These are phyloP conservation scores for Drosophila setosimentum DNA, from an alignment of 2,888 invertebrate species.

Conservation along the genomic window DNA sequence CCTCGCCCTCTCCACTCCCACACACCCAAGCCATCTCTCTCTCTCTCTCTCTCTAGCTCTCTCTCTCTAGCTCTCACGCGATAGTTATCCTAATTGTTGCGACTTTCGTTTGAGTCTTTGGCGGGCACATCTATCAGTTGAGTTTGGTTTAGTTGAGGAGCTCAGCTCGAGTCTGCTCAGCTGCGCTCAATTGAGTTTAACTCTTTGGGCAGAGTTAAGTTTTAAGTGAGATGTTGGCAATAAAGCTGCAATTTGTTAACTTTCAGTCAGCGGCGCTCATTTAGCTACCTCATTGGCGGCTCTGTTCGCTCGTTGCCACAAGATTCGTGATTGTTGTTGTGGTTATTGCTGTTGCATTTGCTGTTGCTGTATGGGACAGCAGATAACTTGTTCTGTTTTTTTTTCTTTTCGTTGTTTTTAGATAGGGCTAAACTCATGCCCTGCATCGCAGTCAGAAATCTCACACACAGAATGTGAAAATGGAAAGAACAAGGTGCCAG, in stretches of 20 bases:
- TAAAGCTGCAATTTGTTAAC: slow-evolving; percentile 80
- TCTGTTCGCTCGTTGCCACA: slow-evolving; percentile 71
- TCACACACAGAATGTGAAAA: slow-evolving; percentile 32
- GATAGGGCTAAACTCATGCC: slow-evolving; percentile 57
- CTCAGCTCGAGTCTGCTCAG: slow-evolving; percentile 1
- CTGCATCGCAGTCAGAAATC: slow-evolving; percentile 62
- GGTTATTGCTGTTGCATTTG: slow-evolving; percentile 18
- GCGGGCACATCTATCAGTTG: slow-evolving; percentile 78
- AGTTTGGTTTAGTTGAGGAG: slow-evolving; percentile 17
- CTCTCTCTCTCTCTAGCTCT: neutral
- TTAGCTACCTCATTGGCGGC: slow-evolving; percentile 81
- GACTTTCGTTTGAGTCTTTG: slow-evolving; percentile 76
- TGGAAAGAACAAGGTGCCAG: slow-evolving; percentile 5
- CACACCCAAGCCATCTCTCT: slow-evolving; percentile 3
- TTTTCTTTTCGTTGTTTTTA: neutral
- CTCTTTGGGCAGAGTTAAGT: slow-evolving; percentile 39
- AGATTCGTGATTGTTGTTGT: slow-evolving; percentile 65
- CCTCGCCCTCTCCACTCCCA: slow-evolving; percentile 16
- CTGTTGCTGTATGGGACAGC: slow-evolving; percentile 16
- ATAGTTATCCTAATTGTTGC: slow-evolving; percentile 80
- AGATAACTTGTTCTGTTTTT: slow-evolving; percentile 26
- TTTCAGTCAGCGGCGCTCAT: slow-evolving; percentile 66
- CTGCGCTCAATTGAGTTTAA: slow-evolving; percentile 15
- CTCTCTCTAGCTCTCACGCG: slow-evolving; percentile 69
- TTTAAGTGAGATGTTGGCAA: slow-evolving; percentile 81